Evolutionary conservation across 1,140 invertebrate genomes (phyloP).

Genomic region (Physella acuta): DNA sequence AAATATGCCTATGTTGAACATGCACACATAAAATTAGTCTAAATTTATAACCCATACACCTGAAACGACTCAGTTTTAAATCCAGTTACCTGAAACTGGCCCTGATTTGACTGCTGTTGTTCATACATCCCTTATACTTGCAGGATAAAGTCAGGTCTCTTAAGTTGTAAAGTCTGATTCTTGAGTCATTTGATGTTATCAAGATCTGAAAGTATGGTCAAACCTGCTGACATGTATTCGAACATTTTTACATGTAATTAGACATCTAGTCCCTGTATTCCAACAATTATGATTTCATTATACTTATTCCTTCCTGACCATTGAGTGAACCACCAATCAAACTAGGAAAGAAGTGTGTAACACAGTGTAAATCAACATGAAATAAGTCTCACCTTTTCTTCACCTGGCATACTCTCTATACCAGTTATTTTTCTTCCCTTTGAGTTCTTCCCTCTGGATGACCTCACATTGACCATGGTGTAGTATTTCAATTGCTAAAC

Average conservation of each 20-base stretch:
- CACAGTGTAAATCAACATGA: too few species aligned
- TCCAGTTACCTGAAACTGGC: constrained; percentile 76
- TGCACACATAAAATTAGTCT: too few species aligned
- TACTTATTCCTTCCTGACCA: too few species aligned
- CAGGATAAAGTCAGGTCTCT: constrained; percentile 92
- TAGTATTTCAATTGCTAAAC: constrained; percentile 89
- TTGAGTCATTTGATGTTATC: constrained; percentile 96
- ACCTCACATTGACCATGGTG: constrained; percentile 94
- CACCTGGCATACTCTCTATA: constrained; percentile 93
- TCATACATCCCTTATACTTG: constrained; percentile 94
- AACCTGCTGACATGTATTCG: too few species aligned
- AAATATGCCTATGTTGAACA: too few species aligned
- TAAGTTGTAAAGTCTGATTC: constrained; percentile 95
- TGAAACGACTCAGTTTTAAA: not conserved
- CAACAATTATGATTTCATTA: too few species aligned
- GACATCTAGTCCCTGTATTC: too few species aligned
- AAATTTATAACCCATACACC: not conserved
- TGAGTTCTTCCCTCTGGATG: constrained; percentile 90
- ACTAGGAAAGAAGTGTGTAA: too few species aligned
- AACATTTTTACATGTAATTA: too few species aligned
- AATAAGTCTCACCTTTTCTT: constrained; percentile 75
- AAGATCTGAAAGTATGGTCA: too few species aligned
- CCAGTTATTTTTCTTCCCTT: constrained; percentile 94
- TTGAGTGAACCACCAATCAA: too few species aligned
- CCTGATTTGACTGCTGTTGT: constrained; percentile 95